Base-by-base conservation (phyloP, 1,140 invertebrate genomes). In the Drosophila subpulchrella region DNA sequence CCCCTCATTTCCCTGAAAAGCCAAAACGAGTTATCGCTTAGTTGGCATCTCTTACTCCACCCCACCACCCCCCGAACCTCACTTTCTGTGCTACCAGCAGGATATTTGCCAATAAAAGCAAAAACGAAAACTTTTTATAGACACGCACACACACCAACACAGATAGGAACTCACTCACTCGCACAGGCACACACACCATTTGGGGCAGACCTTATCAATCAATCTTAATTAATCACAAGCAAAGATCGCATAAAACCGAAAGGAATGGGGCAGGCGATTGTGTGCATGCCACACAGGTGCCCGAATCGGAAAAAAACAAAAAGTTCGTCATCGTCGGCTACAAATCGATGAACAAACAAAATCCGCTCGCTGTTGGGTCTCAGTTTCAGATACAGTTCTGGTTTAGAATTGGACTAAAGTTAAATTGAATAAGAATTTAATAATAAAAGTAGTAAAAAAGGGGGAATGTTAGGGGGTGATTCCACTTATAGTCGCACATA, bases 221-320 rank as follows among this genome's bases (percentile, higher is more conserved):
- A 90, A 90, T 90, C 89, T 90, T 90, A 91, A 90, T 90, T 90
- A 90, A 90, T 90, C 88, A 90, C 74, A 81, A 62, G 82, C 80
- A 66, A 79, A 90, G 83, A 90, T 90, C 88, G 71, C 83, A 88
- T 85, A 89, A 84, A 74, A 73, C 60, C 74, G 42, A 58, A 54
- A 36, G 57, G 61, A 39, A 47, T 41, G 36, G 24, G 20, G 24
- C 20, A 7, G 20, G 20, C 20, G 50, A 17, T 41, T 8, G 42
- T 27, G 48, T 11, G 75, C 55, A 85, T 78, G 70, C 79, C 79
- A 81, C 76, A 65, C 77, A 84, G 81, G 75, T 86, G 83, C 78
- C 80, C 78, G 59, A 54, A 66, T 66, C 34, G 46, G 50, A 50
- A 50, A 60, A 48, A 62, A 42, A 38, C 55, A 55, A 55, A 24